Conservation (phyloP, 2,113 vertebrate genomes). For the Platycercus adscitus region DNA sequence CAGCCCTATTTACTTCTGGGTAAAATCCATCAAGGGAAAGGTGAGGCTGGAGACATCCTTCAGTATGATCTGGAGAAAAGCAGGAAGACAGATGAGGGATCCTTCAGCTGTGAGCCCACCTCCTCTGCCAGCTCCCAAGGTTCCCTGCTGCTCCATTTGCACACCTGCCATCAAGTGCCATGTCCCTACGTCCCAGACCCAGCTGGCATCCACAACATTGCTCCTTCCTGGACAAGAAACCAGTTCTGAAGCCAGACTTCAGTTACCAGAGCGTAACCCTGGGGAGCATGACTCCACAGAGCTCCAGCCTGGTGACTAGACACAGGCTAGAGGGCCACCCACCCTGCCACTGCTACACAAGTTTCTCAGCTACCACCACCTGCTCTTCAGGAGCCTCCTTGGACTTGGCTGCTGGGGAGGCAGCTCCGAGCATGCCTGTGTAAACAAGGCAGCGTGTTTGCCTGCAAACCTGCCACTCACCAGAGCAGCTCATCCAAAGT, state of each 20-base stretch:
- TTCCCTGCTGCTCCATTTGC: not conserved
- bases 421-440: fast-evolving
- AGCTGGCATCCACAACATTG: not conserved
- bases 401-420: not conserved
- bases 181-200: not conserved
- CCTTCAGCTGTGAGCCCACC: not conserved
- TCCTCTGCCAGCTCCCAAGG: not conserved
- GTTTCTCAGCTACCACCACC: not conserved
- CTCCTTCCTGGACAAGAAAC: not conserved
- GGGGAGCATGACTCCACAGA: not conserved
- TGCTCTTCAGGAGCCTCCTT: not conserved
- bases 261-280: not conserved
- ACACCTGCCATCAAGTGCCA: fast-evolving
- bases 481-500: conserved; percentile 45
- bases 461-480: not conserved
- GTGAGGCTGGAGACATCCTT: not conserved
- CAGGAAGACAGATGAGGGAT: not conserved
- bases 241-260: not conserved
- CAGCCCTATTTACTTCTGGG: fast-evolving
- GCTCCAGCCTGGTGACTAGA: not conserved
- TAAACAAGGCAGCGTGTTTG: not conserved
- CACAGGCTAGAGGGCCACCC: not conserved
- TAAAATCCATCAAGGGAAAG: not conserved
- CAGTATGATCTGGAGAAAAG: not conserved
- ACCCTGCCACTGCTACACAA: not conserved